Evolutionary conservation across 2,888 invertebrate genomes (phyloP), one percentile per base, ranked within the genome.

Genomic region (Alcis repandata): DNA sequence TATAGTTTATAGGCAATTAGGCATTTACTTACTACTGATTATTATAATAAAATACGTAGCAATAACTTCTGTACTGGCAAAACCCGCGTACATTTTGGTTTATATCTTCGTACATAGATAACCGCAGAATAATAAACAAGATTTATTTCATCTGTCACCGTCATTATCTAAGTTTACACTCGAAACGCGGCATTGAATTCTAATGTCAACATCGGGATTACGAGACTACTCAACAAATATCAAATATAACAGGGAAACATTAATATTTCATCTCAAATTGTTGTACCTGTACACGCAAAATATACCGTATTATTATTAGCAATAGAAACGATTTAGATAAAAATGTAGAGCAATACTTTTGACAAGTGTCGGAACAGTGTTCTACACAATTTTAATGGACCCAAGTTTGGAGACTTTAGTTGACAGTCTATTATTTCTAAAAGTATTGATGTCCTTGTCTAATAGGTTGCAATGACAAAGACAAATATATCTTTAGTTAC

Each of bases 81-180:
- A 36, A 36, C 36, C 36, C 36, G 36, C 36, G 36, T 11, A 7
- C 9, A 36, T 11, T 3, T 36, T 36, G 3, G 8, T 36, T 13
- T 46, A 2, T 46, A 27, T 46, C 15, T 46, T 15, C 1, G 11
- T 52, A 19, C 8, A 33, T 15, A 41, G 22, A 49, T 17, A 33
- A 15, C 27, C 15, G 27, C 17, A 38, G 15, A 15, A 20, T 10
- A 20, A 51, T 36, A 36, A 40, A 53, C 15, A 53, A 22, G 53
- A 53, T 51, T 59, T 49, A 27, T 27, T 33, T 38, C 38, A 10
- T 46, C 33, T 53, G 36, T 53, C 36, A 60, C 38, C 27, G 10
- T 48, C 40, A 51, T 57, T 51, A 57, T 57, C 56, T 36, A 51
- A 51, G 49, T 51, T 57, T 62, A 62, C 51, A 57, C 49, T 36